These are phyloP conservation scores for Epistrophella euchroma DNA, from an alignment of 2,888 invertebrate species.

Conservation along the genomic window DNA sequence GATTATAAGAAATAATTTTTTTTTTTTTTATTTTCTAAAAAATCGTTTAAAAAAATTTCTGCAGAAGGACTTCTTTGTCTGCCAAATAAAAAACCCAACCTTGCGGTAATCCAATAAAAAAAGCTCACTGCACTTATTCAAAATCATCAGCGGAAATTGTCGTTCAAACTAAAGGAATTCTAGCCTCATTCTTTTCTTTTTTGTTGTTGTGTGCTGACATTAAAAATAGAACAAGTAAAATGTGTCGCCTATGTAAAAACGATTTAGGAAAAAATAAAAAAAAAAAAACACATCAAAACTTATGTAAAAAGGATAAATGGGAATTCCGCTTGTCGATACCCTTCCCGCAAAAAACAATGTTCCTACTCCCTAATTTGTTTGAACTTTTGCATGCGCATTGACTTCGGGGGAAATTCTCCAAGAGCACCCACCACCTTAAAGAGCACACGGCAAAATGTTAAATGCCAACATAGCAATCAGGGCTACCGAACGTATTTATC, in stretches of 20 bases:
- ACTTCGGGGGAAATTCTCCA: conserved; percentile 30
- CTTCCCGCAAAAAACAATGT: conserved; percentile 28
- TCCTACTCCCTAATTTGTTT: conserved; percentile 55
- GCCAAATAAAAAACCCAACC: conserved; percentile 17
- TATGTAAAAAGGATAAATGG: conserved; percentile 64
- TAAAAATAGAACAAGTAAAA: conserved; percentile 41
- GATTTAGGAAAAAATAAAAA: background rate
- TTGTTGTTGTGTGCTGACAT: conserved; percentile 7
- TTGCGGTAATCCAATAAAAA: conserved; percentile 40
- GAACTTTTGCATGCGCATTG: conserved; percentile 72
- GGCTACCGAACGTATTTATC: background rate
- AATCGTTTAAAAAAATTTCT: background rate
- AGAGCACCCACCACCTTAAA: conserved; percentile 45
- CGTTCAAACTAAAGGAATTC: conserved; percentile 35
- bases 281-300: conserved; percentile 18
- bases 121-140: conserved; percentile 46
- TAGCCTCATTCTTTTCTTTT: conserved; percentile 24
- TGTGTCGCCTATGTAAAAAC: conserved; percentile 44
- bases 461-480: conserved; percentile 54
- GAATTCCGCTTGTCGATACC: conserved; percentile 50
- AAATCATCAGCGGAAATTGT: conserved; percentile 28
- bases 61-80: conserved; percentile 46
- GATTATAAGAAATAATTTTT: background rate
- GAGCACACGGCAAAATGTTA: conserved; percentile 57
- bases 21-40: background rate